These are phyloP conservation scores for Meloidogyne floridensis DNA, from an alignment of 1,140 invertebrate genomes.

Conservation along the genomic window DNA sequence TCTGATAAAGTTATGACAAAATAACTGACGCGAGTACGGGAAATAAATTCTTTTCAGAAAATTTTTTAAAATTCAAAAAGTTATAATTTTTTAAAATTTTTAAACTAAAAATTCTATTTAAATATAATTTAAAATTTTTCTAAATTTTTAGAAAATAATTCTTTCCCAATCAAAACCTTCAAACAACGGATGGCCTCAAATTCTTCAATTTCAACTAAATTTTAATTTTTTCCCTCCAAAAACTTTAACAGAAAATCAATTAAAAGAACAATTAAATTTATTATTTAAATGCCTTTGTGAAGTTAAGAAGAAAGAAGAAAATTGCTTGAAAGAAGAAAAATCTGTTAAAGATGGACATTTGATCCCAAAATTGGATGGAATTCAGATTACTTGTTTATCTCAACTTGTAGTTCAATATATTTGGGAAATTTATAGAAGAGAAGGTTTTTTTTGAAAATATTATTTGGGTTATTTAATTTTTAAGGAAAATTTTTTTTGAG, in stretches of 20 bases:
- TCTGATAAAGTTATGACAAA: too few relatives aligned
- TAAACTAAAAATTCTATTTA: neutral
- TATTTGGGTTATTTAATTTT: too few relatives aligned
- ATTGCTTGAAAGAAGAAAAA: neutral
- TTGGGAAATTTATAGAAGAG: neutral
- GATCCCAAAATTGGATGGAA: neutral
- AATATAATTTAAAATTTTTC: neutral
- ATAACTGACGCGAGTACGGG: too few relatives aligned
- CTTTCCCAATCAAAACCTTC: neutral
- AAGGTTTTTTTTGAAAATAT: neutral
- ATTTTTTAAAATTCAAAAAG: too few relatives aligned
- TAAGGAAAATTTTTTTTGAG: too few relatives aligned
- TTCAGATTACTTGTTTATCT: neutral
- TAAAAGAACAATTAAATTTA: constrained; percentile 2
- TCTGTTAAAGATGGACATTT: neutral
- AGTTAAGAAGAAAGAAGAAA: neutral
- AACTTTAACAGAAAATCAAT: neutral
- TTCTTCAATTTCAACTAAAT: neutral
- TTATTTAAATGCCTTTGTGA: neutral
- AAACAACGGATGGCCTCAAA: neutral
- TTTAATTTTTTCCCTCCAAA: neutral
- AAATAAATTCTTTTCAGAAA: too few relatives aligned
- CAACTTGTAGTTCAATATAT: neutral
- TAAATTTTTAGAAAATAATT: neutral
- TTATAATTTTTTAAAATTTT: too few relatives aligned